Base-by-base conservation (phyloP, 1,140 invertebrate genomes). In the Ceratoteleas bidentatus region DNA sequence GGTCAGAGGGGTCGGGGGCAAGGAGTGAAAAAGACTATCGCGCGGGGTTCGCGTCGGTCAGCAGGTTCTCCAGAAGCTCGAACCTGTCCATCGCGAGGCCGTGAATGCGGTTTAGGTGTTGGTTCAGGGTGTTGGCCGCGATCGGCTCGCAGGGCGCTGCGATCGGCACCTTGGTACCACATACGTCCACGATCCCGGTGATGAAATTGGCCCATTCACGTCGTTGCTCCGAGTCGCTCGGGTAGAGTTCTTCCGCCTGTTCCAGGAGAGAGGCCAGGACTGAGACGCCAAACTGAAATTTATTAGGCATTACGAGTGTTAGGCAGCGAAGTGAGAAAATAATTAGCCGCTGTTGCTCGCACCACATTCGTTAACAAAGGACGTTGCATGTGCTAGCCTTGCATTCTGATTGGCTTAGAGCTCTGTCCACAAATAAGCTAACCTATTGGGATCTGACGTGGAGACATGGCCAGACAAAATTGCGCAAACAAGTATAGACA, bases 211-310 rank as follows among this genome's bases (percentile, higher is more conserved):
- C 88, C 91, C 91, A 92, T 45, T 90, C 88, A 0, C 57, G 69
- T 45, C 45, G 34, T 7, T 80, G 58, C 0, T 74, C 78, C 38
- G 80, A 75, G 24, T 84, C 57, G 6, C 52, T 58, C 2, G 87
- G 87, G 50, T 83, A 88, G 10, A 89, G 61, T 58, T 83, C 84
- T 76, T 90, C 88, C 7, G 88, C 90, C 77, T 87, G 87, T 64
- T 91, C 87, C 13, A 92, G 54, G 77, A 91, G 85, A 14, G 86
- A 82, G 11, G 89, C 87, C 66, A 92, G 77, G 11, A 90, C 89
- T 7, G 91, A 91, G 50, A 91, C 86, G 14, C 91, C 91, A 75
- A 92, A 91, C 91, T 92, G 58, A 69, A 90, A 53, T 38, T 0
- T 32, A 24, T 0, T 32, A 24, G 10, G 1, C 32, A 24, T 24